These are phyloP conservation scores for Pseudopipra pipra DNA, from an alignment of 2,113 vertebrate genomes.

Conservation along the genomic window DNA sequence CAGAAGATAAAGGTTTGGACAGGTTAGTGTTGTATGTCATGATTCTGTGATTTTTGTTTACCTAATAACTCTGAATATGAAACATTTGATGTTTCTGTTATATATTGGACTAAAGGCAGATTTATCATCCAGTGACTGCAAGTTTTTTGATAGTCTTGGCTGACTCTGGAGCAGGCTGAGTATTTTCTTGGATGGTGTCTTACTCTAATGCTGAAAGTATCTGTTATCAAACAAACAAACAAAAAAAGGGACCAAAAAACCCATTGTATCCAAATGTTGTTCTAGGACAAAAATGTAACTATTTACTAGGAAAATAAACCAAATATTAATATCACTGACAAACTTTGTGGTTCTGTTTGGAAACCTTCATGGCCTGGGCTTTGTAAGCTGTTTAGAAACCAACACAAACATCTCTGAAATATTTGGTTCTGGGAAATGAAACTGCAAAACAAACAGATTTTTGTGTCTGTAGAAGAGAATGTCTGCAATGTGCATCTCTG, in stretches of 20 bases:
- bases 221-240: conserved; percentile 29
- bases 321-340: not conserved
- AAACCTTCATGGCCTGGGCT: conserved; percentile 22
- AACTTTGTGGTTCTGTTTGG: not conserved
- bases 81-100: not conserved
- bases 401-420: conserved; percentile 49
- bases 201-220: conserved; percentile 57
- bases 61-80: not conserved
- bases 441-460: not conserved
- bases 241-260: not conserved
- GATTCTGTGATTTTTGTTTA: not conserved
- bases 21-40: not conserved
- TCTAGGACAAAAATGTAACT: conserved; percentile 7
- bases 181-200: conserved; percentile 52
- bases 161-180: conserved; percentile 37
- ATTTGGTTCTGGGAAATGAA: conserved; percentile 35
- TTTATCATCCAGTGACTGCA: not conserved
- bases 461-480: not conserved
- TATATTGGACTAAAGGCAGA: not conserved
- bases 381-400: conserved; percentile 39
- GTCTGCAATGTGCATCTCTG: not conserved
- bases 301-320: conserved; percentile 17
- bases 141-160: conserved; percentile 51
- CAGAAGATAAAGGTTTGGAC: not conserved
- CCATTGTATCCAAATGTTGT: conserved; percentile 45